A percentile compares a stretch with the other conserved stretches of the same genome.
Conservation (phyloP, 2,113 vertebrate species). For the Upupa epops region DNA sequence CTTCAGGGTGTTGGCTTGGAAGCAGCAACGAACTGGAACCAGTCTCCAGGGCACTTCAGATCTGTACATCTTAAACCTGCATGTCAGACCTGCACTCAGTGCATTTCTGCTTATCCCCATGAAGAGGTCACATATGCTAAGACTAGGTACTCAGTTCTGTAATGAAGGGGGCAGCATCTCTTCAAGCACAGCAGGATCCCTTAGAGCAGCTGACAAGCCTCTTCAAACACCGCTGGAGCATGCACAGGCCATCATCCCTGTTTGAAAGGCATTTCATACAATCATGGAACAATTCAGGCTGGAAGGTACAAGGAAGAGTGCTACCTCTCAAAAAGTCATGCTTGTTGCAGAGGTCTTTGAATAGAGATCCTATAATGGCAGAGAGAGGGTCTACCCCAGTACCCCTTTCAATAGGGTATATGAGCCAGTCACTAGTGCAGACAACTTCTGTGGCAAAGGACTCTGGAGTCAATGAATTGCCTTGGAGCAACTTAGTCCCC, state of each 20-base stretch:
- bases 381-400: not conserved
- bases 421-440: not conserved
- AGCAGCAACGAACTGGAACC: not conserved
- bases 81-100: not conserved
- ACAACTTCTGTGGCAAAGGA: not conserved
- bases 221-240: not conserved
- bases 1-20: not conserved
- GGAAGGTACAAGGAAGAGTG: not conserved
- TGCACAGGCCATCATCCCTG: not conserved
- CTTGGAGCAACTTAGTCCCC: not conserved
- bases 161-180: not conserved
- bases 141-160: not conserved
- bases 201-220: not conserved
- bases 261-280: not conserved
- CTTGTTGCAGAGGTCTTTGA: not conserved
- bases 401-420: not conserved
- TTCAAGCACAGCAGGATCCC: not conserved
- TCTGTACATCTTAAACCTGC: not conserved
- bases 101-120: not conserved
- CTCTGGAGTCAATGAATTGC: not conserved
- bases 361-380: not conserved
- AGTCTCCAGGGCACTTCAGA: not conserved
- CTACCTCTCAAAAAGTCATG: not conserved
- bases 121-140: not conserved
- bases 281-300: not conserved